phyloP scores from a whole-genome alignment of 2,113 vertebrate species.

The Cochlearius cochlearius region DNA sequence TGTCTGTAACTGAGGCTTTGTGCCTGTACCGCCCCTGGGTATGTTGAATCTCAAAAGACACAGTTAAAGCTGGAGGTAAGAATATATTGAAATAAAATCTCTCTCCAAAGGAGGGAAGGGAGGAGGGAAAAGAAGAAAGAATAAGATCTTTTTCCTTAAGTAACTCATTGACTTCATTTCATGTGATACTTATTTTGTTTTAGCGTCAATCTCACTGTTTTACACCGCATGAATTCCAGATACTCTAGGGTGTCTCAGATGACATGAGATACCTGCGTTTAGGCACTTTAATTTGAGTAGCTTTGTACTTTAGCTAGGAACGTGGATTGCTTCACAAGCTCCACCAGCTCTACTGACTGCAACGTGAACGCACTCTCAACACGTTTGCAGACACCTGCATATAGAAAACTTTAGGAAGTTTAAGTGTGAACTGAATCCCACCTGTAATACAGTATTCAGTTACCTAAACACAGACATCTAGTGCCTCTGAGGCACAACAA shows the following conservation, averaged over 20 bases:
- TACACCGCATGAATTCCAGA: rapidly evolving
- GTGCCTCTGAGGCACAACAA: not conserved
- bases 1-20: not conserved
- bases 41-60: not conserved
- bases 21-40: not conserved
- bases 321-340: not conserved
- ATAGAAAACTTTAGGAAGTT: not conserved
- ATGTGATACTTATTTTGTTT: not conserved
- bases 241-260: not conserved
- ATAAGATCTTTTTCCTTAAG: not conserved
- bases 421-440: not conserved
- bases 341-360: not conserved
- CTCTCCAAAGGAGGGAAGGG: not conserved
- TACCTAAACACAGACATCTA: not conserved
- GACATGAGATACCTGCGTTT: not conserved
- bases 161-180: not conserved
- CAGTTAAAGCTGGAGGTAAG: not conserved
- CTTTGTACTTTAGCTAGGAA: not conserved
- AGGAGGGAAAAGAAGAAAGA: not conserved
- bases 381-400: not conserved
- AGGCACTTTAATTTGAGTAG: not conserved
- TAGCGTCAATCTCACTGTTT: not conserved
- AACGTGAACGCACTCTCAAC: not conserved
- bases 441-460: not conserved
- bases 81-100: not conserved